phyloP scores from a whole-genome alignment of 2,797 vertebrate genomes.

The Potorous gilbertii region DNA sequence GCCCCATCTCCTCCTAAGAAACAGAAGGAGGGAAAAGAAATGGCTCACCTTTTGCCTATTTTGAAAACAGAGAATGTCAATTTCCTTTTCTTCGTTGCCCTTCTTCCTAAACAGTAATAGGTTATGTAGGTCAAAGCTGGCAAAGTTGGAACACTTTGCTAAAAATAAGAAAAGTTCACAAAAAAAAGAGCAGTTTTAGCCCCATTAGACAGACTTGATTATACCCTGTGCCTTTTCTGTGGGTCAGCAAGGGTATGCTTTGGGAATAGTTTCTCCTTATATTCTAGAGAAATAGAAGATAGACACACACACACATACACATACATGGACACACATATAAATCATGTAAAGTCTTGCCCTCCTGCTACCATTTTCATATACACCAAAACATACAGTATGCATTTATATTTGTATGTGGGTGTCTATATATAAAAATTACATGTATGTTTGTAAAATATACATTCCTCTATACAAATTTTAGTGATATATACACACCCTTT shows the following conservation, averaged over 20 bases:
- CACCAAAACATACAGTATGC: neutral
- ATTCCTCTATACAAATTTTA: neutral
- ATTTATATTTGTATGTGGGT: neutral
- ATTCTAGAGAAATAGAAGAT: constrained; percentile 13
- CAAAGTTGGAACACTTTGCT: fast-evolving
- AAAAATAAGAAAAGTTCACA: neutral
- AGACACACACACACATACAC: neutral
- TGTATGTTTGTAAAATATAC: neutral
- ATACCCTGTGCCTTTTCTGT: neutral
- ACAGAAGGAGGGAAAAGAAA: neutral
- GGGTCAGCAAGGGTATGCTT: neutral
- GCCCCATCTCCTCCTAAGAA: neutral
- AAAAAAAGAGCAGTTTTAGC: neutral
- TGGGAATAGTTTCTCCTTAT: neutral
- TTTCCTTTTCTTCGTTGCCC: neutral
- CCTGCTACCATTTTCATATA: neutral
- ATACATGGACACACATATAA: neutral
- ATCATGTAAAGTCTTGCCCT: neutral
- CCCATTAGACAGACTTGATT: neutral
- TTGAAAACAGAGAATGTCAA: neutral
- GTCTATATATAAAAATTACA: neutral
- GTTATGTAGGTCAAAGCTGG: neutral
- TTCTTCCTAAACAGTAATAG: neutral
- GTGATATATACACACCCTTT: neutral
- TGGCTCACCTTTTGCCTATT: neutral